Evolutionary conservation across 2,888 invertebrate species (phyloP).

Genomic region (Eristalis intricaria): DNA sequence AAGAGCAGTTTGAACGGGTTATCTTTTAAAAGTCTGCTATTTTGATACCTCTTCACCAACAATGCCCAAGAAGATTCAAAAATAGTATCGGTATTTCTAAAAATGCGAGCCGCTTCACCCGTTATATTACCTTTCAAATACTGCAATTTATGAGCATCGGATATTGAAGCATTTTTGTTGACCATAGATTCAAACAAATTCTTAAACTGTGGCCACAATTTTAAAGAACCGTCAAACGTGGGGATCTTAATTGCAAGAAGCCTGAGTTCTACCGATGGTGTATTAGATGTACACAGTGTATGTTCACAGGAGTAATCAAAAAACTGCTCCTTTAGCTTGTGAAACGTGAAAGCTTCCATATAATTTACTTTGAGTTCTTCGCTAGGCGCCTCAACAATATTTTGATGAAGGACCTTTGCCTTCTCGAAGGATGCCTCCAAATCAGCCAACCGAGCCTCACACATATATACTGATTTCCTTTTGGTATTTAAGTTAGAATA

Average conservation of each 20-base stretch:
- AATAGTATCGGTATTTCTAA: constrained; percentile 4
- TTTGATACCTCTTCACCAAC: neutral
- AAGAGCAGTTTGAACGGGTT: neutral
- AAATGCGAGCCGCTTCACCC: neutral
- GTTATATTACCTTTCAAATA: constrained; percentile 1
- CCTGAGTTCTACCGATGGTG: neutral
- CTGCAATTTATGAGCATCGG: constrained; percentile 1
- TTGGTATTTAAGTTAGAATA: too few relatives aligned
- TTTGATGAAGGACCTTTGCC: too few relatives aligned
- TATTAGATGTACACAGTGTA: too few relatives aligned
- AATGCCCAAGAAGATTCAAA: constrained; percentile 1
- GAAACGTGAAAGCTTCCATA: too few relatives aligned
- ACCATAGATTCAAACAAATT: constrained; percentile 3
- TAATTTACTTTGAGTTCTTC: too few relatives aligned
- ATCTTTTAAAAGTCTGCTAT: neutral
- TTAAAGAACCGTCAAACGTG: neutral
- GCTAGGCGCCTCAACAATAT: too few relatives aligned
- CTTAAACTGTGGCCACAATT: constrained; percentile 1
- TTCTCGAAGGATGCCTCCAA: too few relatives aligned
- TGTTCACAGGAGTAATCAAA: too few relatives aligned
- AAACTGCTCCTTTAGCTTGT: too few relatives aligned
- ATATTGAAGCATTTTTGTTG: constrained; percentile 1
- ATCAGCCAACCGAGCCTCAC: too few relatives aligned
- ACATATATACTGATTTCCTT: too few relatives aligned
- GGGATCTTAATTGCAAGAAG: constrained; percentile 2